phyloP scores from a whole-genome alignment of 2,888 invertebrate species.

The Hoplodrina ambigua region DNA sequence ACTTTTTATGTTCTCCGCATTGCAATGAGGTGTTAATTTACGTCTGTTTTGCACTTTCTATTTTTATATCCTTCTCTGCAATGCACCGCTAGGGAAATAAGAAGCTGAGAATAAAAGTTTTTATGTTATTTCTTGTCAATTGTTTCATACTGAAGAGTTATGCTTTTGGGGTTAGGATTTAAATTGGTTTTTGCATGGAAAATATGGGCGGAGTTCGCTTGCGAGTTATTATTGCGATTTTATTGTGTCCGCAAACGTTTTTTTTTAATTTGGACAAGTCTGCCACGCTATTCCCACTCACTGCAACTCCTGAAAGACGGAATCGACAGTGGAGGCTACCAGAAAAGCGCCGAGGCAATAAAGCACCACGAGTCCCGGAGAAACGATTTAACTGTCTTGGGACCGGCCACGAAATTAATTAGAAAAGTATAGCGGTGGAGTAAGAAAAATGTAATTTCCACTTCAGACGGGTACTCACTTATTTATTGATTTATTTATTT shows the following conservation, averaged over 20 bases:
- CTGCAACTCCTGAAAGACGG: no score
- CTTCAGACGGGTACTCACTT: no score
- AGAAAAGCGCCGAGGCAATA: no score
- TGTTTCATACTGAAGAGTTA: constrained; percentile 19
- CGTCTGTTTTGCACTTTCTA: constrained; percentile 26
- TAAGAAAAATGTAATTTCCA: no score
- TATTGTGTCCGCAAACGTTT: neutral
- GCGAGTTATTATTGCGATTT: neutral
- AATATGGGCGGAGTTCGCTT: neutral
- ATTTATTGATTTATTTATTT: no score
- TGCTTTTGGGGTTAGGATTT: constrained; percentile 7
- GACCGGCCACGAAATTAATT: no score
- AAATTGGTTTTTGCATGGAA: constrained; percentile 5
- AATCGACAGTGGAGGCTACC: no score
- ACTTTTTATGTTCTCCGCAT: constrained; percentile 37
- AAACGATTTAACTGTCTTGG: no score
- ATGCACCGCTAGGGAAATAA: constrained; percentile 54
- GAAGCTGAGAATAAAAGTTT: constrained; percentile 24
- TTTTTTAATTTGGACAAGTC: no score
- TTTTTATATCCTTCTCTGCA: constrained; percentile 30
- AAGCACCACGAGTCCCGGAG: no score
- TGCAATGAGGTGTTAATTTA: constrained; percentile 27
- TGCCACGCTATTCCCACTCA: no score
- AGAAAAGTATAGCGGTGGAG: no score
- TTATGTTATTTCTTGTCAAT: constrained; percentile 30